Evolutionary conservation across 2,797 vertebrate species (phyloP).

Genomic region (Pygocentrus nattereri): DNA sequence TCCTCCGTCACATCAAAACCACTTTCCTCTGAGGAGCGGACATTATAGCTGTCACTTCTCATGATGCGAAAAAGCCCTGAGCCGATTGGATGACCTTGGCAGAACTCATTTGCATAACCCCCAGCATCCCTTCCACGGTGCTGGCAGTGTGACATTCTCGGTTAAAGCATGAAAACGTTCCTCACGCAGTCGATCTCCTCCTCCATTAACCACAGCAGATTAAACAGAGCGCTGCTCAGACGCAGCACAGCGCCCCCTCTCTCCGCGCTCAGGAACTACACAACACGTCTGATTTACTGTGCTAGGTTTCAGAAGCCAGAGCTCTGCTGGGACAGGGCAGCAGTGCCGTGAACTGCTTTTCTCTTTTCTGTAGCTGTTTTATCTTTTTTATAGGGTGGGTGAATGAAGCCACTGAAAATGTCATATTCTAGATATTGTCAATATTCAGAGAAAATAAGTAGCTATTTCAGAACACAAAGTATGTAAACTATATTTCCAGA

Average conservation of each 20-base stretch:
- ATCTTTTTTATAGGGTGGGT: too few relatives aligned
- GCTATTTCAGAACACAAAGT: too few relatives aligned
- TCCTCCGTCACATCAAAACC: conserved; percentile 59
- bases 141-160: conserved; percentile 40
- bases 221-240: too few relatives aligned
- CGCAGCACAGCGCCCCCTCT: background rate
- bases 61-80: conserved; percentile 58
- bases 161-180: conserved; percentile 41
- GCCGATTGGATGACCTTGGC: conserved; percentile 74
- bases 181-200: conserved; percentile 41
- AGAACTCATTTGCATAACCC: conserved; percentile 73
- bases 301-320: background rate
- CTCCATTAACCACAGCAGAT: background rate
- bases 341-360: background rate
- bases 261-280: background rate
- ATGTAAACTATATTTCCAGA: too few relatives aligned
- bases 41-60: conserved; percentile 72
- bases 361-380: too few relatives aligned
- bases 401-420: too few relatives aligned
- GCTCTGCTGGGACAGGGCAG: background rate
- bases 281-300: background rate
- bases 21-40: conserved; percentile 29
- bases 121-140: conserved; percentile 60
- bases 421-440: too few relatives aligned
- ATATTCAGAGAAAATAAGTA: too few relatives aligned